Evolutionary conservation across 2,888 invertebrate species (phyloP).

Genomic region (Conchocele bisecta): DNA sequence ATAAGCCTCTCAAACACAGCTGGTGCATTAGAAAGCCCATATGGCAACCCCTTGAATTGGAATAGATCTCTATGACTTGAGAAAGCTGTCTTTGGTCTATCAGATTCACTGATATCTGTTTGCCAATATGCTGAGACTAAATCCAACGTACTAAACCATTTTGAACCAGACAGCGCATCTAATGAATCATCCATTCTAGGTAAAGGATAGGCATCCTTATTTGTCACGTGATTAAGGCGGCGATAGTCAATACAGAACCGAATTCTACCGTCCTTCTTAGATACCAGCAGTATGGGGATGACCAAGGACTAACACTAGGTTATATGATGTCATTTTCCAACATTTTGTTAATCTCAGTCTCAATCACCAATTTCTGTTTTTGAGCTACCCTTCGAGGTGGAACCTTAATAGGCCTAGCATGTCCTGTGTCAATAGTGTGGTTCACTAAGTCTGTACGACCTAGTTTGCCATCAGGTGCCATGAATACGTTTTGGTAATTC

Average conservation of each 20-base stretch:
- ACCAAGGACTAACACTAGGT: slow-evolving; percentile 44
- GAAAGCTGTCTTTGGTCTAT: slow-evolving; percentile 45
- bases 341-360: not conserved
- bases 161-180: slow-evolving; percentile 23
- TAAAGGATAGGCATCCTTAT: slow-evolving; percentile 34
- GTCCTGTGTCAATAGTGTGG: slow-evolving; percentile 6
- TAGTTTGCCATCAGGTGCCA: not conserved
- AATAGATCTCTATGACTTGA: slow-evolving; percentile 38
- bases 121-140: slow-evolving; percentile 47
- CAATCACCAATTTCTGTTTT: not conserved
- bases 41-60: slow-evolving; percentile 42
- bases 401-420: slow-evolving; percentile 12
- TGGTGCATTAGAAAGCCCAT: slow-evolving; percentile 39
- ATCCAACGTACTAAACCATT: slow-evolving; percentile 41
- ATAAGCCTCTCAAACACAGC: slow-evolving; percentile 38
- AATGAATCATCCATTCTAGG: slow-evolving; percentile 42
- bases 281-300: slow-evolving; percentile 31
- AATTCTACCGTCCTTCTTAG: slow-evolving; percentile 41
- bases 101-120: slow-evolving; percentile 28
- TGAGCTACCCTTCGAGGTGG: slow-evolving; percentile 11
- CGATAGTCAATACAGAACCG: slow-evolving; percentile 43
- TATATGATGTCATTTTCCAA: slow-evolving; percentile 28
- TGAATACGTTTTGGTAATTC: not conserved
- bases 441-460: not conserved
- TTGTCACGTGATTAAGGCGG: slow-evolving; percentile 29